These are phyloP conservation scores for Drosophila putrida DNA, from an alignment of 2,888 invertebrate genomes.

Conservation along the genomic window DNA sequence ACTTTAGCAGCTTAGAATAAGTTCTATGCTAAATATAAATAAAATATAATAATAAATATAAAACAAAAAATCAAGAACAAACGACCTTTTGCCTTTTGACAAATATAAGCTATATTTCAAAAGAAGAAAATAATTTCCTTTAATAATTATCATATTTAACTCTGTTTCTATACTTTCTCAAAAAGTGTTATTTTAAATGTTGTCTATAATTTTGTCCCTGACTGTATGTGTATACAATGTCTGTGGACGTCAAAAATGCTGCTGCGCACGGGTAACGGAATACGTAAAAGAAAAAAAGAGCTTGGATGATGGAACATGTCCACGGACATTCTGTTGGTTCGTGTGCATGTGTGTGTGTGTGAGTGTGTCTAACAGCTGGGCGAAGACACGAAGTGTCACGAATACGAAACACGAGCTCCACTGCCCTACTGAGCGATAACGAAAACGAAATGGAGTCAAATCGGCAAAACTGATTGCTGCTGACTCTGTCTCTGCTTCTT, in stretches of 20 bases:
- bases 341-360: constrained; percentile 5
- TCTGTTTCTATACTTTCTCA: too few relatives aligned
- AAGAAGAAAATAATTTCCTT: too few relatives aligned
- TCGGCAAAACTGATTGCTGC: constrained; percentile 23
- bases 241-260: constrained; percentile 35
- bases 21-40: too few relatives aligned
- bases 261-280: constrained; percentile 46
- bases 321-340: constrained; percentile 4
- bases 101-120: too few relatives aligned
- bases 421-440: constrained; percentile 66
- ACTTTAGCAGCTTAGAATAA: too few relatives aligned
- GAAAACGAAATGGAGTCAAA: constrained; percentile 61
- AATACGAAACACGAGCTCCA: constrained; percentile 49
- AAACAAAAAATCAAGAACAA: too few relatives aligned
- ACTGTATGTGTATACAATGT: constrained; percentile 7
- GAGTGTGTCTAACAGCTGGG: constrained; percentile 42
- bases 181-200: not conserved
- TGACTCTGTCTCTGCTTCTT: not conserved
- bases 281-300: constrained; percentile 12
- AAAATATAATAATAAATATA: too few relatives aligned
- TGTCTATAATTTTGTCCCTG: too few relatives aligned
- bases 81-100: too few relatives aligned
- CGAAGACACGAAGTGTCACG: constrained; percentile 25
- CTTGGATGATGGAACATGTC: constrained; percentile 41
- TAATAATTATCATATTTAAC: too few relatives aligned